Percentiles rank a stretch among this genome's conserved stretches.
phyloP scores from a whole-genome alignment of 2,797 vertebrate genomes.

The Neosilurus mollespiculum region DNA sequence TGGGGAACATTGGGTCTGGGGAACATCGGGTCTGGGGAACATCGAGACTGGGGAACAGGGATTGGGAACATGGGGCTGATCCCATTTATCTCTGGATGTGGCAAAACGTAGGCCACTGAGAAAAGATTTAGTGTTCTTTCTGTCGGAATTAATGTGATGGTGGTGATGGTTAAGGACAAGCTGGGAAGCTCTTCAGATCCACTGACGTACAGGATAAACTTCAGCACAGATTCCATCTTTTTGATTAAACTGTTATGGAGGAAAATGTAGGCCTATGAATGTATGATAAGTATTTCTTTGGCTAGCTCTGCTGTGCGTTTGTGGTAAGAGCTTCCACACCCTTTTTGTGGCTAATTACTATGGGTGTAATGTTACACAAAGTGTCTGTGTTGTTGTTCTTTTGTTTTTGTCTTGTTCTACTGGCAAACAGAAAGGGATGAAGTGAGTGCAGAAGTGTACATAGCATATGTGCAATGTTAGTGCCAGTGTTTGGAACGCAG shows the following conservation, averaged over 20 bases:
- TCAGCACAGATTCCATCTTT: too few relatives aligned
- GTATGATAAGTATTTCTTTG: not conserved
- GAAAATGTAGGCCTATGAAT: not conserved
- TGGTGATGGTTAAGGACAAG: constrained; percentile 6
- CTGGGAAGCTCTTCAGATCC: not conserved
- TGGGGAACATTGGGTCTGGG: too few relatives aligned
- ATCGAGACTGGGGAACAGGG: too few relatives aligned
- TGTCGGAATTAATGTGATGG: not conserved
- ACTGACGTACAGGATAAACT: not conserved
- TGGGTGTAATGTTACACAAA: not conserved
- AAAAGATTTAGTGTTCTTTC: not conserved
- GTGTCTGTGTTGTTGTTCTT: not conserved
- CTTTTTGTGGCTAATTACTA: constrained; percentile 13
- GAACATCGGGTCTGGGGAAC: too few relatives aligned
- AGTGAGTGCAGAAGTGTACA: not conserved
- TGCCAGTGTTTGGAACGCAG: not conserved
- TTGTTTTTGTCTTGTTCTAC: not conserved
- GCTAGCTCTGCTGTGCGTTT: not conserved
- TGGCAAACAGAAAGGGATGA: not conserved
- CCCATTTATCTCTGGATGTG: constrained; percentile 64
- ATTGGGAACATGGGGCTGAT: too few relatives aligned
- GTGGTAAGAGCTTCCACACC: constrained; percentile 1
- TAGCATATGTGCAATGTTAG: not conserved
- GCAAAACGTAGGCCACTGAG: not conserved
- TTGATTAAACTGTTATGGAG: not conserved